phyloP scores from a whole-genome alignment of 1,140 invertebrate species.

The silkworm (Bombyx mori) region ASM3026992v2 NC_085123.1:3520501-3521000 shows the following conservation, averaged over 20 bases:
- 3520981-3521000: too few species aligned
- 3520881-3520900: too few species aligned
- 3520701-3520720: constrained; percentile 57
- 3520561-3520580: constrained; percentile 65
- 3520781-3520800: background rate
- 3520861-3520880: too few species aligned
- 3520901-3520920: too few species aligned
- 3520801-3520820: too few species aligned
- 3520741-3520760: constrained; percentile 27
- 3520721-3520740: constrained; percentile 64
- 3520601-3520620: constrained; percentile 51
- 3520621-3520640: constrained; percentile 41
- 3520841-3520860: too few species aligned
- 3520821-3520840: too few species aligned
- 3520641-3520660: constrained; percentile 48
- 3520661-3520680: constrained; percentile 52
- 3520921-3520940: too few species aligned
- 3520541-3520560: constrained; percentile 51
- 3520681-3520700: constrained; percentile 58
- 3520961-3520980: too few species aligned
- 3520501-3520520: too few species aligned
- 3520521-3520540: too few species aligned
- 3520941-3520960: too few species aligned
- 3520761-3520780: background rate
- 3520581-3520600: constrained; percentile 59